Evolutionary conservation across 2,113 vertebrate genomes (phyloP), one percentile per base, ranked within the genome.

Genomic region (Nansenia antarctica): DNA sequence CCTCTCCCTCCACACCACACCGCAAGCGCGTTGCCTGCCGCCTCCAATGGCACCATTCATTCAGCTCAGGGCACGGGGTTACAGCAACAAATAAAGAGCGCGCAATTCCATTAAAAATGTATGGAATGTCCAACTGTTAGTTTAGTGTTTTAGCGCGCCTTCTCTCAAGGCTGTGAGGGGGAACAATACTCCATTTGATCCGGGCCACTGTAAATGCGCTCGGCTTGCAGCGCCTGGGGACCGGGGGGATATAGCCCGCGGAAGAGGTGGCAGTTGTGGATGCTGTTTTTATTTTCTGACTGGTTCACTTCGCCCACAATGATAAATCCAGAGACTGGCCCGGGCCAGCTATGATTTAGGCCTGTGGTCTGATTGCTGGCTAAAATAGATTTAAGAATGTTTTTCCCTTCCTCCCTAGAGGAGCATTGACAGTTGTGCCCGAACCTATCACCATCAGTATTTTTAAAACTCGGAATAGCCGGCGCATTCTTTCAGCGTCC

Each of bases 71-170:
- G 90, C 92, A 92, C 74, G 87, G 92, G 94, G 93, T 96, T 96
- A 95, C 77, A 89, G 91, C 92, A 95, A 94, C 93, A 96, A 95
- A 96, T 94, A 93, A 91, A 90, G 91, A 92, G 87, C 30, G 83
- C 91, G 85, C 77, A 73, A 90, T 76, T 37, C 92, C 90, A 92
- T 89, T 91, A 94, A 94, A 96, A 94, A 95, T 92, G 92, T 72
- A 66, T 89, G 93, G 96, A 95, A 96, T 94, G 94, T 86, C 88
- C 90, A 92, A 94, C 90, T 86, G 89, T 94, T 94, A 85, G 91
- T 91, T 93, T 90, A 89, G 90, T 88, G 86, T 91, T 91, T 91
- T 90, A 89, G 84, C 82, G 76, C 71, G 85, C 87, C 89, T 90
- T 78, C 81, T 85, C 88, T 87, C 83, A 86, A 87, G 86, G 81